Evolutionary conservation across 2,888 invertebrate species (phyloP), one percentile per base, ranked within the genome.

Genomic region (Diaperis boleti): DNA sequence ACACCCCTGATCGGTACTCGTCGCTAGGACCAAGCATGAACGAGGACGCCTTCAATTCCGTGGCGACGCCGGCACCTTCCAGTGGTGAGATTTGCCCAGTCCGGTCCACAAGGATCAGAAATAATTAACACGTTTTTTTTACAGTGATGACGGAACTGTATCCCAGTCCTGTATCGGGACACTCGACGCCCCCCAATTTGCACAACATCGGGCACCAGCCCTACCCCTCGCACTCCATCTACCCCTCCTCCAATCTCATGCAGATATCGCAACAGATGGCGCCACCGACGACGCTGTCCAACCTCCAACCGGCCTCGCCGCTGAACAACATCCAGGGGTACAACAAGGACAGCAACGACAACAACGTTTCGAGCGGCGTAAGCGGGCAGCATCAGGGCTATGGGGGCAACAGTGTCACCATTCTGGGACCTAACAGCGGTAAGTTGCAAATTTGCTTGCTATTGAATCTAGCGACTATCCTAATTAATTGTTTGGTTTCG

Each of bases 371-470:
- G 17, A 47, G 66, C n/a, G 52, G 64, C 1, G 69, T 67, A 33
- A 67, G 37, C 13, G 29, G 11, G 10, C 56, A 56, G n/a, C 64
- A 71, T 39, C 69, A 70, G 37, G 68, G 61, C 6, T 74, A 74
- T 47, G 81, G 83, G 3, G 79, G 83, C 1, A 81, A 82, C 0
- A 80, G 83, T 62, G 80, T 83, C 5, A 83, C 83, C 2, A 82
- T 85, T 77, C 76, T 85, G 72, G 83, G 83, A 4, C 79, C 84
- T 0, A 83, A 82, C 66, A 83, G 82, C 2, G 81, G 81, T 69
- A 81, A 81, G 74, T 71, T 55, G 3, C 17, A 10, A 18, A 3
- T 7, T 13, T 20, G 10, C 10, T 15, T 22, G 17, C 35, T n/a
- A n/a, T n/a, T n/a, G n/a, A n/a, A n/a, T n/a, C n/a, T n/a, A n/a